Conservation (phyloP, 2,113 vertebrate species). For the Callionymus lyra region DNA sequence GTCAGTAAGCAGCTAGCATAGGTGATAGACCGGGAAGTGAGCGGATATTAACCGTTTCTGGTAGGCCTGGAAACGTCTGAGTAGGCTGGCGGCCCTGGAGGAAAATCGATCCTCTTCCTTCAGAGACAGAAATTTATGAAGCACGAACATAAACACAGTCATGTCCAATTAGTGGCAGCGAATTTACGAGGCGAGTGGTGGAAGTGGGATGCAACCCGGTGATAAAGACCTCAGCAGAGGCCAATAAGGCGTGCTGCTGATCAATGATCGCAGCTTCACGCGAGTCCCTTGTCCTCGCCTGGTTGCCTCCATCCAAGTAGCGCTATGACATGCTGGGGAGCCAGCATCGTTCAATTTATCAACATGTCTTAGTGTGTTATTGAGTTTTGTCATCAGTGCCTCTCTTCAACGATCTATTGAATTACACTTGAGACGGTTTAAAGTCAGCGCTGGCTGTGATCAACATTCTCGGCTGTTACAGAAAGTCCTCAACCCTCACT, state of each 20-base stretch:
- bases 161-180: slow-evolving; percentile 63
- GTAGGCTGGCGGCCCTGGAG: slow-evolving; percentile 42
- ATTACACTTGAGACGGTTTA: too few relatives aligned
- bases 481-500: too few relatives aligned
- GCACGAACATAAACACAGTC: slow-evolving; percentile 63
- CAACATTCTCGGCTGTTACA: too few relatives aligned
- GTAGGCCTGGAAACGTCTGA: slow-evolving; percentile 26
- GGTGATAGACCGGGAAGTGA: slow-evolving; percentile 3
- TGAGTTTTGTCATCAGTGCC: too few relatives aligned
- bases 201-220: slow-evolving; percentile 32
- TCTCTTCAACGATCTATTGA: too few relatives aligned
- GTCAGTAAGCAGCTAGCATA: slow-evolving; percentile 15
- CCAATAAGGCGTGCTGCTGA: slow-evolving; percentile 53
- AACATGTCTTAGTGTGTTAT: too few relatives aligned
- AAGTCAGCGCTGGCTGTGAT: too few relatives aligned
- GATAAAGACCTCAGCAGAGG: slow-evolving; percentile 59
- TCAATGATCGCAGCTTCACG: slow-evolving; percentile 46
- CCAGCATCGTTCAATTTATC: too few relatives aligned
- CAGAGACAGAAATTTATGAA: slow-evolving; percentile 66
- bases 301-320: slow-evolving; percentile 8
- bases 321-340: background rate
- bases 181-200: slow-evolving; percentile 49
- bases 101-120: slow-evolving; percentile 63
- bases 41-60: slow-evolving; percentile 1
- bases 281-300: slow-evolving; percentile 21